Conservation (phyloP, 2,797 vertebrate genomes). For the Hapalemur alaotrensis region DNA sequence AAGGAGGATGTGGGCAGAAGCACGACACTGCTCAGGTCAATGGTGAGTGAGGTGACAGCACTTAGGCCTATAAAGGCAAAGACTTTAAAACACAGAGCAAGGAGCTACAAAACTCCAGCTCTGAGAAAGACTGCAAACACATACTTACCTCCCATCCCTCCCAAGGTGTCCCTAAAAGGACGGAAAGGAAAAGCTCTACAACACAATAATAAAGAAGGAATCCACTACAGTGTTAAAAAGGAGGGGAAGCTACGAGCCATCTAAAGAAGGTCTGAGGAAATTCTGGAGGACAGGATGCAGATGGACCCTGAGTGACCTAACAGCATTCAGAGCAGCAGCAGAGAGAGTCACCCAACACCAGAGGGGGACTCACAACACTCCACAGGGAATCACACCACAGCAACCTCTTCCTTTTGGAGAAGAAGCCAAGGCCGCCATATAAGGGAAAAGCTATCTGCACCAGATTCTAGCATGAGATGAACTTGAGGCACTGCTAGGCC, state of each 20-base stretch:
- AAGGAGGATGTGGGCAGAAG: no score
- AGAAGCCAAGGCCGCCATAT: neutral
- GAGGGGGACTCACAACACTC: accelerated
- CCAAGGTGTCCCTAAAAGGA: neutral
- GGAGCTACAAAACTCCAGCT: neutral
- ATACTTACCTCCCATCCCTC: neutral
- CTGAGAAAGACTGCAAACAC: no score
- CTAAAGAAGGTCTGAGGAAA: neutral
- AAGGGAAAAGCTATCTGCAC: neutral
- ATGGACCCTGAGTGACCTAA: neutral
- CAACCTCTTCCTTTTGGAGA: neutral
- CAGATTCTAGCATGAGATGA: neutral
- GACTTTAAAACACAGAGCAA: neutral
- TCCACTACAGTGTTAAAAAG: no score
- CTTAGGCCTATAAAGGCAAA: neutral
- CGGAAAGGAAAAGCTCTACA: neutral
- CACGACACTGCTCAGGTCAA: neutral
- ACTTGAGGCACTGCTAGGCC: neutral
- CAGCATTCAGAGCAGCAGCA: neutral
- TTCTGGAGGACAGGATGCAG: neutral
- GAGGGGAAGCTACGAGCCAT: neutral
- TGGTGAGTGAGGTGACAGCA: accelerated
- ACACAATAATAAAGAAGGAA: neutral
- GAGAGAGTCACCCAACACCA: no score
- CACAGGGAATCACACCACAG: no score